Percentiles rank a stretch among this genome's conserved stretches.
Conservation (phyloP, 2,113 vertebrate species). For the Apeltes quadracus region DNA sequence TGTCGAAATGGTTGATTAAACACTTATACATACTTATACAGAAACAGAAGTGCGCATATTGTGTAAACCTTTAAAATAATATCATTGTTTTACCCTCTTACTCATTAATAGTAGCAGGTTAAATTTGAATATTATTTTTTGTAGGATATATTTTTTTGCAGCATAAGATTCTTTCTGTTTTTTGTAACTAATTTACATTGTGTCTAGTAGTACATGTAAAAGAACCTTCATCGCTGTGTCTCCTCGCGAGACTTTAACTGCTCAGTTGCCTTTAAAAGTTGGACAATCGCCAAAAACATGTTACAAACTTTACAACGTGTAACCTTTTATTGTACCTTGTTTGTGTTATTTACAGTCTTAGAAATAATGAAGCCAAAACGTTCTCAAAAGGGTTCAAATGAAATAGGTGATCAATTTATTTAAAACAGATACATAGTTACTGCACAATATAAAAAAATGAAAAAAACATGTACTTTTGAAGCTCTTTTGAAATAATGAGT, state of each 20-base stretch:
- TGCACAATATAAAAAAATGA: slow-evolving; percentile 4
- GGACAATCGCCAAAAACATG: not conserved
- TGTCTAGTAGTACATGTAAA: not conserved
- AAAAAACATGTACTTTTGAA: slow-evolving; percentile 7
- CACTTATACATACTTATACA: not conserved
- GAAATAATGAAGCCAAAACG: not conserved
- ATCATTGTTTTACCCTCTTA: not conserved
- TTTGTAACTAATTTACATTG: slow-evolving; percentile 6
- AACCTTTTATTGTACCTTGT: too few relatives aligned
- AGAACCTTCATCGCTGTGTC: slow-evolving; percentile 38
- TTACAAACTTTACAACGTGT: too few relatives aligned
- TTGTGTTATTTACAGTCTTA: not conserved
- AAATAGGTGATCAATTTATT: not conserved
- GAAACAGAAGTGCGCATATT: not conserved
- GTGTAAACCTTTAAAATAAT: not conserved
- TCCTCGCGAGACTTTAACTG: not conserved
- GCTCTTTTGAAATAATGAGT: slow-evolving; percentile 21
- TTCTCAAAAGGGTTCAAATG: not conserved
- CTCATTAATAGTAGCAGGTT: not conserved
- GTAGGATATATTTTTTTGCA: not conserved
- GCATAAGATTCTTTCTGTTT: not conserved
- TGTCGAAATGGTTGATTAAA: not conserved
- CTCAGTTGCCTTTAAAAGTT: not conserved
- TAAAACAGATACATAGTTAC: not conserved
- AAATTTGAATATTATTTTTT: too few relatives aligned